phyloP scores from a whole-genome alignment of 2,113 vertebrate species.

The Channa argus region DNA sequence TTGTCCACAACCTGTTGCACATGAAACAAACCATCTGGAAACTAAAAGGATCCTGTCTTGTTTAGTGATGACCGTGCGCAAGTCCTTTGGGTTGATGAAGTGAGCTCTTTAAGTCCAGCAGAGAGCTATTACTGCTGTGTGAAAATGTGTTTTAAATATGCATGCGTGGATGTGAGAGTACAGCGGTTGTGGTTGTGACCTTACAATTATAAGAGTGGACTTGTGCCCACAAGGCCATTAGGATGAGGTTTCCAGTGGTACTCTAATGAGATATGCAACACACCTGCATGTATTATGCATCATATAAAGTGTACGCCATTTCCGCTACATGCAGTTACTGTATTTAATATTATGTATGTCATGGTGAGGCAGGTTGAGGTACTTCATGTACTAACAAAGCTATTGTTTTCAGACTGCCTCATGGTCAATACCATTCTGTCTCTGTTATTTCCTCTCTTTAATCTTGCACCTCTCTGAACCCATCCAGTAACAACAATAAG shows the following conservation, averaged over 20 bases:
- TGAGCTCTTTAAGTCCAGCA: constrained; percentile 14
- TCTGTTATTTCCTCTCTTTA: constrained; percentile 18
- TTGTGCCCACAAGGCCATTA: constrained; percentile 32
- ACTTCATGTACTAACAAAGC: not conserved
- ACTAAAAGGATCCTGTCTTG: not conserved
- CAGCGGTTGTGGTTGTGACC: constrained; percentile 44
- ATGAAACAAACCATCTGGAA: no score
- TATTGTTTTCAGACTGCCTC: constrained; percentile 5
- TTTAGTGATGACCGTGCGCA: constrained; percentile 3
- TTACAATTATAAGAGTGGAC: constrained; percentile 51
- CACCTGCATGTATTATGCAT: constrained; percentile 6
- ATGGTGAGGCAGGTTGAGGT: not conserved
- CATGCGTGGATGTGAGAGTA: constrained; percentile 40
- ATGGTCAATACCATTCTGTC: constrained; percentile 8
- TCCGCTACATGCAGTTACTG: not conserved
- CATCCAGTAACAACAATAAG: constrained; percentile 25
- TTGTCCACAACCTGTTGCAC: no score
- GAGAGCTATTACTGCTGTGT: not conserved
- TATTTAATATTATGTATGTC: not conserved
- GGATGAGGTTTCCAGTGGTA: constrained; percentile 29
- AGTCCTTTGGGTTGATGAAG: constrained; percentile 20
- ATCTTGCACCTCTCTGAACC: constrained; percentile 26
- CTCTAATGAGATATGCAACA: constrained; percentile 47
- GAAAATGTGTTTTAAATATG: constrained; percentile 38
- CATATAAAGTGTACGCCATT: not conserved